Conservation (phyloP, 2,888 invertebrate genomes). For the Latrodectus hesperus region DNA sequence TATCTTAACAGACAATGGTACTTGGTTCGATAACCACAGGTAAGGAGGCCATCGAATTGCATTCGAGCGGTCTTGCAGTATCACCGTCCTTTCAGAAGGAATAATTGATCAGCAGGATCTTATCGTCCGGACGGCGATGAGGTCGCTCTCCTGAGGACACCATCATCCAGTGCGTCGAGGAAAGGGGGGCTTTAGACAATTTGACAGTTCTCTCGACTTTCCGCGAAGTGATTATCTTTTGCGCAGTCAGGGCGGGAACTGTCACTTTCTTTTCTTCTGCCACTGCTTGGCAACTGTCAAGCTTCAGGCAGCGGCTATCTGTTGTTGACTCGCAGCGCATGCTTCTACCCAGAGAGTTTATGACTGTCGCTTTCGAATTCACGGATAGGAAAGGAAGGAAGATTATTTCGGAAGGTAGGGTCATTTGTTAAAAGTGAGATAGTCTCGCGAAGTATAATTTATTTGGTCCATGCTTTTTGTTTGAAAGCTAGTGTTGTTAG, state of each 20-base stretch:
- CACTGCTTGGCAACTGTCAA: slow-evolving; percentile 34
- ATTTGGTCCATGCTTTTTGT: no score
- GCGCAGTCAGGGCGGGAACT: slow-evolving; percentile 31
- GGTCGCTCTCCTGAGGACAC: not conserved
- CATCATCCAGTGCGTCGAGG: not conserved
- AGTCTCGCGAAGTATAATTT: no score
- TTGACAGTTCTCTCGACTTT: slow-evolving; percentile 38
- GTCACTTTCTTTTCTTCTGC: slow-evolving; percentile 43
- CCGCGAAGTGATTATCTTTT: slow-evolving; percentile 42
- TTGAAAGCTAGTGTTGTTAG: no score
- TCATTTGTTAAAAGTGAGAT: slow-evolving; percentile 3
- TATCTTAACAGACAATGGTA: no score
- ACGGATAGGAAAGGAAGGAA: slow-evolving; percentile 5
- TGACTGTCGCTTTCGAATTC: slow-evolving; percentile 27
- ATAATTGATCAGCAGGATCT: slow-evolving; percentile 28
- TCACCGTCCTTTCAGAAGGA: not conserved
- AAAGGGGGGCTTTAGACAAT: slow-evolving; percentile 13
- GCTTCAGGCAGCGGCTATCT: slow-evolving; percentile 20
- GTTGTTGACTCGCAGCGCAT: slow-evolving; percentile 19
- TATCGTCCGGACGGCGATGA: not conserved
- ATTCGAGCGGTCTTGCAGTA: no score
- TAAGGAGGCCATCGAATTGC: no score
- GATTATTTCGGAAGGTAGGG: not conserved
- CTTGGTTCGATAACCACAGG: no score
- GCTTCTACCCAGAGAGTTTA: slow-evolving; percentile 12